A percentile compares a stretch with the other conserved stretches of the same genome.
phyloP scores from a whole-genome alignment of 2,888 invertebrate species.

The Microplitis deprimator region DNA sequence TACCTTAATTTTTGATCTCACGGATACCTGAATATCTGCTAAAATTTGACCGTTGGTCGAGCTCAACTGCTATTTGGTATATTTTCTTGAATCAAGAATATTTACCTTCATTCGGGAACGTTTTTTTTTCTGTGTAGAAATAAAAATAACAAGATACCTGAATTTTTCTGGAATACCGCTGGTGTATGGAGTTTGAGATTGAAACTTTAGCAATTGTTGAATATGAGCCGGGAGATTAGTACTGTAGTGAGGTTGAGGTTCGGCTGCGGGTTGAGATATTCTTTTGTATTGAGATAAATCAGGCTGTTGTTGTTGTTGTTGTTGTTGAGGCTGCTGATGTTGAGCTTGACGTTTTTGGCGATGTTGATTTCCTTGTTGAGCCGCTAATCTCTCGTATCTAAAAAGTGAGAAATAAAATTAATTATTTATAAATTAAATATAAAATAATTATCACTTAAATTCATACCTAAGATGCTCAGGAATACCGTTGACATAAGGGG shows the following conservation, averaged over 20 bases:
- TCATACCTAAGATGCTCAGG: conserved; percentile 62
- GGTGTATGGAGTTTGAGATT: conserved; percentile 65
- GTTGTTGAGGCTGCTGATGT: conserved; percentile 48
- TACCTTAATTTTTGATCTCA: too few species aligned
- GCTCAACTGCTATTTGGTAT: too few species aligned
- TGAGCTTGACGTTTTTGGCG: conserved; percentile 42
- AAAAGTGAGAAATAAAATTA: neutral
- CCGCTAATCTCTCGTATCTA: neutral
- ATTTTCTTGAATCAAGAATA: too few species aligned
- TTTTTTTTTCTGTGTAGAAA: too few species aligned
- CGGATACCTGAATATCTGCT: too few species aligned
- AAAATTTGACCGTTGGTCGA: too few species aligned
- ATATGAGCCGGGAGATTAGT: conserved; percentile 61
- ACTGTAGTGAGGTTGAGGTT: conserved; percentile 61
- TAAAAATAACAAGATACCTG: conserved; percentile 52
- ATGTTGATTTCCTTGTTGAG: neutral
- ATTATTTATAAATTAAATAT: too few species aligned
- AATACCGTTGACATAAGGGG: conserved; percentile 64
- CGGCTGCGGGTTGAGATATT: conserved; percentile 56
- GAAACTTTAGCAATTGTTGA: conserved; percentile 62
- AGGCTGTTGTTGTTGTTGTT: conserved; percentile 51
- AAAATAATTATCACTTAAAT: neutral
- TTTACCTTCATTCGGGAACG: too few species aligned
- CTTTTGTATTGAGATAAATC: conserved; percentile 57
- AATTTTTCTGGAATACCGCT: conserved; percentile 65